Base-by-base conservation (phyloP, 2,888 invertebrate species). In the Erpobdella octoculata region DNA sequence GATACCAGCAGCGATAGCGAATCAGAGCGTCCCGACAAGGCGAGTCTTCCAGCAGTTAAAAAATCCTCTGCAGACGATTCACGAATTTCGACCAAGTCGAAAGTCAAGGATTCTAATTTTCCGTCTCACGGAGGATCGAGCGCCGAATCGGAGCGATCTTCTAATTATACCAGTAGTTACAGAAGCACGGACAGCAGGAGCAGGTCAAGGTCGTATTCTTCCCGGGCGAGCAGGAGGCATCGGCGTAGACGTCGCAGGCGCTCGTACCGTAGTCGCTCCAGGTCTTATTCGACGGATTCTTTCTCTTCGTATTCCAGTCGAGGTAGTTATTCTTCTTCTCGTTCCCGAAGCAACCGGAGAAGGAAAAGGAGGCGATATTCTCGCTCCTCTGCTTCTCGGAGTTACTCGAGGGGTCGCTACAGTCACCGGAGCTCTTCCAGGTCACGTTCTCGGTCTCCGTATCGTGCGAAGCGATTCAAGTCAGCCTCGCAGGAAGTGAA, bases 1-100 rank as follows among this genome's bases (percentile, higher is more conserved):
- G 76, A 77, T 67, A 77, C 77, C 2, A 76, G 76, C 53, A 76
- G 75, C 64, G 76, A 76, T 25, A 74, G 74, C 48, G 76, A 75
- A 38, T 35, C 71, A 33, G 76, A 75, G 62, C 21, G n/a, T n/a
- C n/a, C n/a, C n/a, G n/a, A n/a, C n/a, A n/a, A n/a, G n/a, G n/a
- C n/a, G n/a, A n/a, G n/a, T n/a, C n/a, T n/a, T n/a, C n/a, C n/a
- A n/a, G n/a, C 21, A n/a, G n/a, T 28, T 25, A 53, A 53, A 12
- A 1, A 25, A 25, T 53, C 53, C 28, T 3, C 53, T 53, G 21
- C 21, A n/a, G 71, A 21, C 1, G 38, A 21, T 62, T 31, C 31
- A 33, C n/a, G 33, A 62, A 12, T 35, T 12, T 62, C 61, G n/a
- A 28, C 31, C 9, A 18, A 9, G 33, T 25, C 62, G 12, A 35